Base-by-base conservation (phyloP, 2,113 vertebrate genomes). In the Oncorhynchus gorbuscha region DNA sequence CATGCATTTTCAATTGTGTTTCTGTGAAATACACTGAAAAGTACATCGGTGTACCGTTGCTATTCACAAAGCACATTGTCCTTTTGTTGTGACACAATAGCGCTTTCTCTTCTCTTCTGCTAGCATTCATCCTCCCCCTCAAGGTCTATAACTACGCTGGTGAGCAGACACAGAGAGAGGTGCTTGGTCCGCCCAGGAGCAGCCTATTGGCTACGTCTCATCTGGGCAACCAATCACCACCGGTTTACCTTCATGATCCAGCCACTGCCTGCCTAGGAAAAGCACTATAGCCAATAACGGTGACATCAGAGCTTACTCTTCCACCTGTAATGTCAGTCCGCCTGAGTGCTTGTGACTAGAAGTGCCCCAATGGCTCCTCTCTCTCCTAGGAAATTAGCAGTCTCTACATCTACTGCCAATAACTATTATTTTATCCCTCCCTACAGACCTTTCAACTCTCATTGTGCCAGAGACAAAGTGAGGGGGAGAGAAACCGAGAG, bases 401-500 rank as follows among this genome's bases (percentile, higher is more conserved):
- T 71, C 69, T 72, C 64, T 26, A 65, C 71, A 16, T 48, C 61
- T 78, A 55, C 58, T 77, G 71, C 64, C 79, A 73, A 68, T 78
- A 75, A 73, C 45, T 65, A 48, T 65, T 61, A 66, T 79, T 79
- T 77, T 75, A 77, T 84, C 80, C 76, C 74, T 11, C 13, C 72
- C 76, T 84, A 82, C 74, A 55, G 51, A 18, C 73, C 65, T 78
- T 78, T 80, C 22, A 61, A 51, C 67, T 81, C 78, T 24, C 79
- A 73, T 81, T 77, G 77, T 73, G 76, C 61, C 79, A 35, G 66
- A 66, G 14, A 16, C 76, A 24, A 51, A 64, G 32, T 48, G 61
- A 20, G 61, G 51, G 13, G 9, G 71, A 28, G 61, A 49, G 61
- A 22, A 30, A 16, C 8, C 1, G 65, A 67, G 65, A 67, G 65